Evolutionary conservation across 2,888 invertebrate genomes (phyloP), one percentile per base, ranked within the genome.

Genomic region (Dryomyza anilis): DNA sequence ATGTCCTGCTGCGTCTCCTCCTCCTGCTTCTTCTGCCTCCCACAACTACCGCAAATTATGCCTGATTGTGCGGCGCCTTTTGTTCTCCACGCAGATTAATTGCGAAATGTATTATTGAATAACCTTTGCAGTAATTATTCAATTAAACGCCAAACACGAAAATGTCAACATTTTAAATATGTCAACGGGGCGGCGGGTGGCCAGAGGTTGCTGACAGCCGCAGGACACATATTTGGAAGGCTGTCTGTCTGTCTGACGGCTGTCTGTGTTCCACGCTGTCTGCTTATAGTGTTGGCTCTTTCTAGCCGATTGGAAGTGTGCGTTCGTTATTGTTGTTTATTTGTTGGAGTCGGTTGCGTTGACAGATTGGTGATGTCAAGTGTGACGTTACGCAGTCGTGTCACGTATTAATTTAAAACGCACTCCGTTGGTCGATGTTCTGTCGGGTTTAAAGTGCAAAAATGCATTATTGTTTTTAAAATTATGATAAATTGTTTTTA

Each of bases 401-500:
- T 3, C 39, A 7, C 7, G 39, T 7, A n/a, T 12, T 5, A 39
- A 39, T 39, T 39, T 39, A 39, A 39, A 33, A 39, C 39, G 3
- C 39, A 39, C 14, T 12, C n/a, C 39, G 39, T n/a, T 12, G 7
- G 39, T 7, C 7, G 12, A 2, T n/a, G 3, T 8, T 33, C 12
- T 33, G 33, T 33, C 12, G 33, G 6, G 12, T 33, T 33, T 33
- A 33, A 33, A 33, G 33, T n/a, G n/a, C n/a, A n/a, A n/a, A n/a
- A n/a, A n/a, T n/a, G 33, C 12, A 33, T 33, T 33, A 33, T 33
- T 33, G 12, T 33, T n/a, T n/a, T n/a, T n/a, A n/a, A 33, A 59
- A 59, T 59, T 59, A 59, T 48, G 59, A 59, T 46, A 33, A 59
- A 59, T 48, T 59, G 33, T 21, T 46, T 46, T 46, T 29, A 48